Evolutionary conservation across 2,888 invertebrate genomes (phyloP).

Genomic region (Teleiodes luculella): DNA sequence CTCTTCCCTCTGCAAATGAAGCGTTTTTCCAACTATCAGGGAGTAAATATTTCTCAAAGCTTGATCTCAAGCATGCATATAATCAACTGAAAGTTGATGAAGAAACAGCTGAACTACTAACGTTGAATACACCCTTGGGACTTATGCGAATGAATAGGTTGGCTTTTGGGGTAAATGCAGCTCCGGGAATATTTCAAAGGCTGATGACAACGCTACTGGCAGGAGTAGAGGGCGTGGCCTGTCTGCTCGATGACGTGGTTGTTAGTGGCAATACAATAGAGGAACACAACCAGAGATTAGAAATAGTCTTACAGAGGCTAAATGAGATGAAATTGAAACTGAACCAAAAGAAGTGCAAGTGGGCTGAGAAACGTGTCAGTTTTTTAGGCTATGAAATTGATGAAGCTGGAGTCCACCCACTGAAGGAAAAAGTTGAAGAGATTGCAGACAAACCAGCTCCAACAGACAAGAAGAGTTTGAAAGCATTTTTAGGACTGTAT

Average conservation of each 20-base stretch:
- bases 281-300: conserved; percentile 16
- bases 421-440: background rate
- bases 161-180: conserved; percentile 23
- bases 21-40: conserved; percentile 13
- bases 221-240: conserved; percentile 21
- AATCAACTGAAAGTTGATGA: conserved; percentile 15
- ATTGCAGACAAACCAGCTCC: conserved; percentile 11
- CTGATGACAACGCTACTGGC: conserved; percentile 20
- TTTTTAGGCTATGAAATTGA: conserved; percentile 20
- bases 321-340: conserved; percentile 16
- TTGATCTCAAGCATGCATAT: conserved; percentile 5
- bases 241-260: conserved; percentile 22
- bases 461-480: conserved; percentile 19
- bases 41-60: background rate
- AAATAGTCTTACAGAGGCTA: conserved; percentile 14
- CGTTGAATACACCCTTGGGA: conserved; percentile 21
- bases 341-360: conserved; percentile 19
- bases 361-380: conserved; percentile 9
- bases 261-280: conserved; percentile 15
- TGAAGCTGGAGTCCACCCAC: conserved; percentile 16
- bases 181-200: conserved; percentile 23
- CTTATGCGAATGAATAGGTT: conserved; percentile 22
- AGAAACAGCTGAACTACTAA: conserved; percentile 19
- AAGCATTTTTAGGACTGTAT: conserved; percentile 27
- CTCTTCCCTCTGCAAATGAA: conserved; percentile 20